A percentile compares a stretch with the other conserved stretches of the same genome.
Evolutionary conservation across 2,797 vertebrate species (phyloP).

Genomic region (Falco naumanni): DNA sequence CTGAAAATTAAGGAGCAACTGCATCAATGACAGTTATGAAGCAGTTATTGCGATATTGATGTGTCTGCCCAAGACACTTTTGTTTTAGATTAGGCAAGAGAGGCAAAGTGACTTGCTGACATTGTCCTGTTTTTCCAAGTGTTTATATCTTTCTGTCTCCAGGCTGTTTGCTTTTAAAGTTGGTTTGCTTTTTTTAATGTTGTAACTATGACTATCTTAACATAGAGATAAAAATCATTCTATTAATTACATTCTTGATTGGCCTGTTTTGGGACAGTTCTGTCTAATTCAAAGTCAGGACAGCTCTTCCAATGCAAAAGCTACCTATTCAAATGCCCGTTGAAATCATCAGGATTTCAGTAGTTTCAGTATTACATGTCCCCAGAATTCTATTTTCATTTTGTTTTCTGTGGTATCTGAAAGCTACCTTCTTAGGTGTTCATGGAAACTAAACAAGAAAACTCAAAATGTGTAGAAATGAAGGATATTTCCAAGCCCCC

Average conservation of each 20-base stretch:
- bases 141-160: not conserved
- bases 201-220: not conserved
- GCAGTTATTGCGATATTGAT: not conserved
- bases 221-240: not conserved
- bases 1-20: not conserved
- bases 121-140: not conserved
- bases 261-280: not conserved
- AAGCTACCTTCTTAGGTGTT: not conserved
- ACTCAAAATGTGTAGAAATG: not conserved
- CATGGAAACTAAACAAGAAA: not conserved
- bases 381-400: not conserved
- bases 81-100: not conserved
- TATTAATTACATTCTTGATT: not conserved
- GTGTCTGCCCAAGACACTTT: not conserved
- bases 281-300: not conserved
- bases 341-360: not conserved
- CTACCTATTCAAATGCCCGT: not conserved
- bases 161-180: not conserved
- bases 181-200: not conserved
- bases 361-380: not conserved
- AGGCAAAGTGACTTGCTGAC: not conserved
- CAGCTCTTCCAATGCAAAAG: not conserved
- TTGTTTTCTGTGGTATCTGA: not conserved
- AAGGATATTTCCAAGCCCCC: not conserved
- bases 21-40: fast-evolving